Percentiles rank a stretch among this genome's conserved stretches.
These are phyloP conservation scores for Nomada fabriciana DNA, from an alignment of 2,888 invertebrate genomes.

Conservation along the genomic window DNA sequence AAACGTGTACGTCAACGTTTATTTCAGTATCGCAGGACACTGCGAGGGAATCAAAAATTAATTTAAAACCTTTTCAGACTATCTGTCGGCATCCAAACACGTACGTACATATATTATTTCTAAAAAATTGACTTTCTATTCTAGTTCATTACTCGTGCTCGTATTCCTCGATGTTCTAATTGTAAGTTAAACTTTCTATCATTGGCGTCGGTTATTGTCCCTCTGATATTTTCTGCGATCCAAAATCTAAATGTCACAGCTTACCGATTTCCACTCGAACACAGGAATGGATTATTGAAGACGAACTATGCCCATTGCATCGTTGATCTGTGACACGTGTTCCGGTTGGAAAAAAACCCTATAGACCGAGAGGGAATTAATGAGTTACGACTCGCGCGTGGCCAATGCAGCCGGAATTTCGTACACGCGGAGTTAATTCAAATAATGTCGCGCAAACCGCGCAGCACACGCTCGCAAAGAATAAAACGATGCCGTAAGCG, in stretches of 20 bases:
- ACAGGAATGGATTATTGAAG: not conserved
- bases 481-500: conserved; percentile 51
- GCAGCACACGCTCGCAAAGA: conserved; percentile 53
- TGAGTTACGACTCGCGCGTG: conserved; percentile 58
- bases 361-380: conserved; percentile 43
- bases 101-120: too few relatives aligned
- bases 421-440: conserved; percentile 64
- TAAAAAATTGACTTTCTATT: too few relatives aligned
- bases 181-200: too few relatives aligned
- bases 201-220: too few relatives aligned
- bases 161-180: too few relatives aligned
- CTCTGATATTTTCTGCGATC: too few relatives aligned
- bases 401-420: conserved; percentile 42
- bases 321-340: conserved; percentile 24
- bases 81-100: too few relatives aligned
- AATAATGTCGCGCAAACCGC: conserved; percentile 59
- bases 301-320: not conserved
- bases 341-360: conserved; percentile 17
- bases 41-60: too few relatives aligned
- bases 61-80: too few relatives aligned
- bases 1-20: too few relatives aligned
- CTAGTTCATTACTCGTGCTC: too few relatives aligned
- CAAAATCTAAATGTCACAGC: not conserved
- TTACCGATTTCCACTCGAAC: not conserved
- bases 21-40: too few relatives aligned